Percentiles rank a stretch among this genome's conserved stretches.
Evolutionary conservation across 2,888 invertebrate species (phyloP).

Genomic region (Papilio demoleus): DNA sequence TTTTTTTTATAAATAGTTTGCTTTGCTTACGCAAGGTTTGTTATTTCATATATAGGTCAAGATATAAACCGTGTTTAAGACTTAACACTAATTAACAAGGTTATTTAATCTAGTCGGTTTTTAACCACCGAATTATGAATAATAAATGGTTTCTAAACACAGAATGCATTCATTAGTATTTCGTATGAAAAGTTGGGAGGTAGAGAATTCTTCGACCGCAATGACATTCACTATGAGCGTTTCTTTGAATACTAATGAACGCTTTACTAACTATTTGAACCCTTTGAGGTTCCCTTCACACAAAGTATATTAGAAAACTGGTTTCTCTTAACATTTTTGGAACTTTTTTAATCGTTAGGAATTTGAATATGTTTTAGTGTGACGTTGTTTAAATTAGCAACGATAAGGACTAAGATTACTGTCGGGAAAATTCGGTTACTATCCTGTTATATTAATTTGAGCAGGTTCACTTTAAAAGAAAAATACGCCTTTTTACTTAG

Average conservation of each 20-base stretch:
- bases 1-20: too few relatives aligned
- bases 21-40: too few relatives aligned
- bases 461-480: too few relatives aligned
- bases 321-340: neutral
- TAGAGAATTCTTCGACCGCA: conserved; percentile 29
- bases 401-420: too few relatives aligned
- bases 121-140: neutral
- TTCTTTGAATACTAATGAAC: conserved; percentile 36
- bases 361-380: too few relatives aligned
- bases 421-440: too few relatives aligned
- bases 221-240: conserved; percentile 22
- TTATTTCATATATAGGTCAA: neutral
- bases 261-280: conserved; percentile 24
- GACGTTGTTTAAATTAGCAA: too few relatives aligned
- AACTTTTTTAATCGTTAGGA: too few relatives aligned
- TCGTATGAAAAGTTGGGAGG: conserved; percentile 32
- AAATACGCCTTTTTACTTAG: too few relatives aligned
- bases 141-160: conserved; percentile 17
- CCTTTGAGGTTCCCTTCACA: conserved; percentile 20
- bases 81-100: too few relatives aligned
- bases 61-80: too few relatives aligned
- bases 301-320: neutral
- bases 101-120: neutral
- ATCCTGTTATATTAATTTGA: too few relatives aligned
- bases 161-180: conserved; percentile 29